Evolutionary conservation across 2,113 vertebrate species (phyloP).

Genomic region (Copsychus sechellarum): DNA sequence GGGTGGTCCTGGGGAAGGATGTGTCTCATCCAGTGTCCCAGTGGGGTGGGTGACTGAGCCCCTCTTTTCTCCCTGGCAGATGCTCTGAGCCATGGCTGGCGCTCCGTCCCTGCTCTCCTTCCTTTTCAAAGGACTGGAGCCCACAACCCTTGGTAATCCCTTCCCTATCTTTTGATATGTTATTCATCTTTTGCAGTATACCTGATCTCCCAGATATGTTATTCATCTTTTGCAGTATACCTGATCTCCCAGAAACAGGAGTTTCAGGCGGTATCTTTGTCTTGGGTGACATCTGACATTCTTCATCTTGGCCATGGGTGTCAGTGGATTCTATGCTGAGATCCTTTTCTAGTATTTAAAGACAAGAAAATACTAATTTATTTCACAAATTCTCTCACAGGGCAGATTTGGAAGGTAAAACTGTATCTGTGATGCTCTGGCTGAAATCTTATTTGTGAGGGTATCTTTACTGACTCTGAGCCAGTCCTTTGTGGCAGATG

Average conservation of each 20-base stretch:
- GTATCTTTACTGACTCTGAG: not conserved
- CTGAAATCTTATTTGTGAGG: not conserved
- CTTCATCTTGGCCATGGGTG: not conserved
- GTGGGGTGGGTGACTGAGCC: not conserved
- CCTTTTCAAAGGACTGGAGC: constrained; percentile 2
- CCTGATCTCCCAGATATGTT: not conserved
- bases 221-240: no score
- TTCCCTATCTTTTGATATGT: not conserved
- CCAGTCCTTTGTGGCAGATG: not conserved
- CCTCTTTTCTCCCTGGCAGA: constrained; percentile 16
- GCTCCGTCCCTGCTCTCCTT: not conserved
- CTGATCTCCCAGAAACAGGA: not conserved
- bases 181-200: not conserved
- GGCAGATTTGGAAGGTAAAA: not conserved
- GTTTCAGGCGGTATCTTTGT: not conserved
- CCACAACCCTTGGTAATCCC: not conserved
- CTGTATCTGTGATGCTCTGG: not conserved
- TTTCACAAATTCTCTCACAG: not conserved
- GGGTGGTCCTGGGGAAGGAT: not conserved
- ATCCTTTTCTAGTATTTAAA: not conserved
- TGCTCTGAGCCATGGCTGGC: not conserved
- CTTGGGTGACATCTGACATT: not conserved
- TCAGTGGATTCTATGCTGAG: constrained; percentile 14
- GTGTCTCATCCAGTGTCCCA: not conserved
- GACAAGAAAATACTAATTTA: not conserved